phyloP scores from a whole-genome alignment of 2,888 invertebrate genomes.

The Epinotia brunnichana region DNA sequence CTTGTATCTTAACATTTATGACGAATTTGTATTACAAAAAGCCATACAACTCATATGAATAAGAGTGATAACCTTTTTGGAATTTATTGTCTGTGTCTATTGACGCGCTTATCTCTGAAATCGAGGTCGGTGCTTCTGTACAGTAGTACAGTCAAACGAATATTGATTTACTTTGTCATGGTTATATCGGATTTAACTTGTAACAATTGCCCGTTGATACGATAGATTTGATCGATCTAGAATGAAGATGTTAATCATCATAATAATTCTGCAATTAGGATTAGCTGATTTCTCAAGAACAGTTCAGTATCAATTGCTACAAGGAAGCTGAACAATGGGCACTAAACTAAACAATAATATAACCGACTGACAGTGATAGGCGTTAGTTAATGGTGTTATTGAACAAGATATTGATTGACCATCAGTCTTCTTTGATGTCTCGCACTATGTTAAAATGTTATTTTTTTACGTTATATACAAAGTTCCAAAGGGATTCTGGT shows the following conservation, averaged over 20 bases:
- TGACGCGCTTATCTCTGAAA: constrained; percentile 7
- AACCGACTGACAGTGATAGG: background rate
- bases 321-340: constrained; percentile 17
- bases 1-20: background rate
- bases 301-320: constrained; percentile 10
- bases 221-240: background rate
- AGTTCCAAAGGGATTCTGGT: too few relatives aligned
- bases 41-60: background rate
- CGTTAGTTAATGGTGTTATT: background rate
- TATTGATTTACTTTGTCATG: constrained; percentile 11
- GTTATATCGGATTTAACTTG: background rate
- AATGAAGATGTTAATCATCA: constrained; percentile 19
- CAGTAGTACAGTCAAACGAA: constrained; percentile 14
- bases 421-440: background rate
- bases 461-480: background rate
- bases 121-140: background rate
- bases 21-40: background rate
- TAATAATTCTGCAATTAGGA: constrained; percentile 23
- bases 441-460: background rate
- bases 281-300: constrained; percentile 23
- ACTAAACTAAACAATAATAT: constrained; percentile 18
- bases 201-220: background rate
- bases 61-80: background rate
- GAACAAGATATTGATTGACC: background rate
- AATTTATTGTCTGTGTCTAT: constrained; percentile 11